These are phyloP conservation scores for Podocnemis expansa DNA, from an alignment of 2,113 vertebrate species.

Conservation along the genomic window DNA sequence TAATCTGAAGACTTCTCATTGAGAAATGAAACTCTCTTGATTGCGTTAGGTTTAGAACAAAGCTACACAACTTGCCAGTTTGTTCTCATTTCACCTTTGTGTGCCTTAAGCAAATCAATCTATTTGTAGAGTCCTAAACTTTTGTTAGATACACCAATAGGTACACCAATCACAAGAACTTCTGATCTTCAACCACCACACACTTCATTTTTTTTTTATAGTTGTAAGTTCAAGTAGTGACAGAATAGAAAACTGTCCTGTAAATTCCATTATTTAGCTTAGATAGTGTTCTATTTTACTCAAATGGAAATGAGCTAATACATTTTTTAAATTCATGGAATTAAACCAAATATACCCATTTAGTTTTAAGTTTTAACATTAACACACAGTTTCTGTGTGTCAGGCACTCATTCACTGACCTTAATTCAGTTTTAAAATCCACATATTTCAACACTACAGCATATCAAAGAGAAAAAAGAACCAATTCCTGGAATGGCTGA, in stretches of 20 bases:
- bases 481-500: not conserved
- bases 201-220: not conserved
- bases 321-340: not conserved
- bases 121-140: not conserved
- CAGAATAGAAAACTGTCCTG: not conserved
- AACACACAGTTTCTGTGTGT: fast-evolving
- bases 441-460: not conserved
- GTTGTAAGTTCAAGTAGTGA: not conserved
- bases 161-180: not conserved
- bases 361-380: fast-evolving
- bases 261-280: not conserved
- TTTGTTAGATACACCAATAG: not conserved
- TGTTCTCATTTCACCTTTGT: not conserved
- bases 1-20: not conserved
- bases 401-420: not conserved
- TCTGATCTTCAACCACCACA: not conserved
- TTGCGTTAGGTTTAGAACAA: not conserved
- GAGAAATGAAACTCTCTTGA: not conserved
- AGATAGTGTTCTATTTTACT: not conserved
- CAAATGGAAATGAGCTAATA: not conserved
- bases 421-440: not conserved
- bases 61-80: not conserved
- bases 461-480: not conserved
- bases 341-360: not conserved
- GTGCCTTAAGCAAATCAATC: not conserved